These are phyloP conservation scores for Rutpela maculata DNA, from an alignment of 2,888 invertebrate species.

Conservation along the genomic window DNA sequence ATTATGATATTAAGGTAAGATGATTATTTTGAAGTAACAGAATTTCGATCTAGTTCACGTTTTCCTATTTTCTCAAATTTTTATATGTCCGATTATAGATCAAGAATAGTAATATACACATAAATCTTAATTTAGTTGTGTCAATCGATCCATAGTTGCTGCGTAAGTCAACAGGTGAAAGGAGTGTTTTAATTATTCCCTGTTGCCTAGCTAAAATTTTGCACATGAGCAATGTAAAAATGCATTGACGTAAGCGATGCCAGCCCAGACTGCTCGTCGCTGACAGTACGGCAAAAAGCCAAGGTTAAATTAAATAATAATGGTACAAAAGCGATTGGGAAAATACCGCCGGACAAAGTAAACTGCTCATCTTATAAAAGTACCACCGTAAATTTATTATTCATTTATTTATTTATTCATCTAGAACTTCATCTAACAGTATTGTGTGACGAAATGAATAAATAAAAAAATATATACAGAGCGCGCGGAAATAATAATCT, in stretches of 20 bases:
- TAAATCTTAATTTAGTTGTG: neutral
- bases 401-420: too few species aligned
- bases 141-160: neutral
- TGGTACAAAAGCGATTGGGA: constrained; percentile 12
- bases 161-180: constrained; percentile 5
- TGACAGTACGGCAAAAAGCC: constrained; percentile 31
- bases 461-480: neutral
- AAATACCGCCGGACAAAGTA: constrained; percentile 7
- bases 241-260: constrained; percentile 50
- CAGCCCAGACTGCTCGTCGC: constrained; percentile 57
- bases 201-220: constrained; percentile 23
- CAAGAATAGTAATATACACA: too few species aligned
- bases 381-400: neutral
- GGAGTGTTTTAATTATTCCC: constrained; percentile 9
- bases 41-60: too few species aligned
- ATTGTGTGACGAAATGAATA: too few species aligned
- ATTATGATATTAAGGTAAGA: too few species aligned
- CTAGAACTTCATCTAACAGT: too few species aligned
- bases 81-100: too few species aligned
- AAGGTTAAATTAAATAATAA: constrained; percentile 27
- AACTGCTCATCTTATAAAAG: constrained; percentile 5
- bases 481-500: too few species aligned
- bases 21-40: too few species aligned
- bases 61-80: too few species aligned
- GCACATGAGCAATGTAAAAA: constrained; percentile 45